Conservation (phyloP, 2,113 vertebrate species). For the Dicrurus megarhynchus region DNA sequence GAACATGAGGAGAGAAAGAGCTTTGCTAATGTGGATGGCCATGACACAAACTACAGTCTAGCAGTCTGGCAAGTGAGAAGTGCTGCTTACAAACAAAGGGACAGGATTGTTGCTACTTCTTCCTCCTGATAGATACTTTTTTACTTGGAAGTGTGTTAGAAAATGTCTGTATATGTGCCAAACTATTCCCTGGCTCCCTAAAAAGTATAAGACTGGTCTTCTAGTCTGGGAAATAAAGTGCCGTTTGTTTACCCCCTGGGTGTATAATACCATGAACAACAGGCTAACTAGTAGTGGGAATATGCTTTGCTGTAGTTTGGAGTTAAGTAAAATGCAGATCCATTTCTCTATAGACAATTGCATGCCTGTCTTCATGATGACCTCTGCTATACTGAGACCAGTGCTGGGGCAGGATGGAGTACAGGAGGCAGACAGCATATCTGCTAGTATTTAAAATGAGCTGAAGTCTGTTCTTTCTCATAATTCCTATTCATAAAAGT, state of each 20-base stretch:
- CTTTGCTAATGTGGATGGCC: background rate
- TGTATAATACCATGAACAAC: background rate
- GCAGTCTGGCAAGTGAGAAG: background rate
- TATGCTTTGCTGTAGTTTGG: background rate
- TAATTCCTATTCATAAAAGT: background rate
- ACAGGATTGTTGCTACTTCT: background rate
- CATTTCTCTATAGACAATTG: background rate
- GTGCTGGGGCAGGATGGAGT: background rate
- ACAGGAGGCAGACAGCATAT: background rate
- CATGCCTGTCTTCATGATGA: background rate
- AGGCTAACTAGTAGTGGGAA: background rate
- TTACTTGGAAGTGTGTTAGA: background rate
- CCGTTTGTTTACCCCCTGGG: background rate
- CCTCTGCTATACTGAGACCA: background rate
- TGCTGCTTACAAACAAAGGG: background rate
- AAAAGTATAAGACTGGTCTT: background rate
- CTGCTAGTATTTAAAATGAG: background rate
- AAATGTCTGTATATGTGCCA: background rate
- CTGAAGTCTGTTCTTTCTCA: background rate
- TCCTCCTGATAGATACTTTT: background rate
- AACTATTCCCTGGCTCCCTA: background rate
- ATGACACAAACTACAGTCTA: background rate
- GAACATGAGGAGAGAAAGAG: background rate
- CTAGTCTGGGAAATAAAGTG: background rate
- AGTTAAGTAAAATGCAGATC: background rate